A percentile compares a stretch with the other conserved stretches of the same genome.
Conservation (phyloP, 2,888 invertebrate species). For the Limnephilus auricula region DNA sequence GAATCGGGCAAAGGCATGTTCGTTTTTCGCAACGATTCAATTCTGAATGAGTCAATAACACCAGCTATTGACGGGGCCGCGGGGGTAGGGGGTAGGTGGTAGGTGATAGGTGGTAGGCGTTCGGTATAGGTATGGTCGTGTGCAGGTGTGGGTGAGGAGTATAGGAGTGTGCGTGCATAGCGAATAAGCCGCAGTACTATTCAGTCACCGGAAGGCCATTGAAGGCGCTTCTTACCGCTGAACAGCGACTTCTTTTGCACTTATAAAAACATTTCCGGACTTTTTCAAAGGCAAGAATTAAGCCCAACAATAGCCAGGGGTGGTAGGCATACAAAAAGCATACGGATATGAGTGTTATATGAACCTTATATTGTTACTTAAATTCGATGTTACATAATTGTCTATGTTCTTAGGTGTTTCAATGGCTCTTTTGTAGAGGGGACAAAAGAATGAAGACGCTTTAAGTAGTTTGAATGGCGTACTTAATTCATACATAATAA, state of each 20-base stretch:
- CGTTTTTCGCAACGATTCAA: not conserved
- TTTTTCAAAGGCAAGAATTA: constrained; percentile 55
- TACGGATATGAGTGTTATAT: constrained; percentile 58
- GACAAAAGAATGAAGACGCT: constrained; percentile 46
- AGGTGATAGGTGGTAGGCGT: not conserved
- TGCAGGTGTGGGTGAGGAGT: not conserved
- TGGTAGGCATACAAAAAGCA: constrained; percentile 55
- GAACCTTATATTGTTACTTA: constrained; percentile 53
- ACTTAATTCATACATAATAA: constrained; percentile 24
- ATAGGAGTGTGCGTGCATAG: not conserved
- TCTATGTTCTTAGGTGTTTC: constrained; percentile 52
- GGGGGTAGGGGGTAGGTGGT: not conserved
- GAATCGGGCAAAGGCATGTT: not conserved
- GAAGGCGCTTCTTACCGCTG: constrained; percentile 47
- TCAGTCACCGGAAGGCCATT: constrained; percentile 55
- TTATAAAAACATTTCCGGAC: constrained; percentile 59
- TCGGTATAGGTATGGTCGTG: not conserved
- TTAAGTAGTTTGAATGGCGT: constrained; percentile 39
- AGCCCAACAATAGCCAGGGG: constrained; percentile 50
- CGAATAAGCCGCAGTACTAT: constrained; percentile 13
- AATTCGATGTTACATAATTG: constrained; percentile 53
- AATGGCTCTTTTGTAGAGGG: constrained; percentile 43
- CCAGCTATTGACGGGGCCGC: not conserved
- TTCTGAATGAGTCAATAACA: constrained; percentile 2
- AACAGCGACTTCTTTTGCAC: constrained; percentile 50